These are phyloP conservation scores for Propithecus coquereli DNA, from an alignment of 2,113 vertebrate species.

Conservation along the genomic window DNA sequence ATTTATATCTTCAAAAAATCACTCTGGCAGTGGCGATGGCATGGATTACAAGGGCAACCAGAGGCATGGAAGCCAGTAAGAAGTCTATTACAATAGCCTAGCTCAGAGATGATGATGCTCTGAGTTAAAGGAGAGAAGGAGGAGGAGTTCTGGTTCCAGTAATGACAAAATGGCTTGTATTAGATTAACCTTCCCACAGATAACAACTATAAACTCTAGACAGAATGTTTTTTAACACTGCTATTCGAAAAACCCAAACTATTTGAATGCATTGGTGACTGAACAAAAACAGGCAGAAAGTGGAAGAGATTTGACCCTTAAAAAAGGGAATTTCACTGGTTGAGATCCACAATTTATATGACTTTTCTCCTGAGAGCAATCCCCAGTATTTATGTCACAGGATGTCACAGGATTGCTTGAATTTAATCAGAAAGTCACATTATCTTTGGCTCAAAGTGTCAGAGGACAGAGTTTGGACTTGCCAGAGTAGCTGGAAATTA, in stretches of 20 bases:
- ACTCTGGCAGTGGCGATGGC: neutral
- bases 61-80: neutral
- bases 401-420: neutral
- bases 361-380: neutral
- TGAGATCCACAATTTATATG: neutral
- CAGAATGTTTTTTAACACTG: neutral
- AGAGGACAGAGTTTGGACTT: neutral
- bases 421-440: neutral
- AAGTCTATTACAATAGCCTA: neutral
- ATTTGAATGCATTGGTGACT: neutral
- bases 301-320: neutral
- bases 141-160: neutral
- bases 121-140: neutral
- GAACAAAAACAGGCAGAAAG: constrained; percentile 3
- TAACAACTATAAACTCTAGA: neutral
- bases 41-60: neutral
- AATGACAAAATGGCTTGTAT: neutral
- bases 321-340: neutral
- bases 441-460: neutral
- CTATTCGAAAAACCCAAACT: neutral
- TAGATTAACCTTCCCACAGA: neutral
- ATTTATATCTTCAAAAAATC: constrained; percentile 12
- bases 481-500: neutral
- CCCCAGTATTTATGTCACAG: neutral
- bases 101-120: neutral